Conservation (phyloP, 2,113 vertebrate species). For the Podiceps cristatus region DNA sequence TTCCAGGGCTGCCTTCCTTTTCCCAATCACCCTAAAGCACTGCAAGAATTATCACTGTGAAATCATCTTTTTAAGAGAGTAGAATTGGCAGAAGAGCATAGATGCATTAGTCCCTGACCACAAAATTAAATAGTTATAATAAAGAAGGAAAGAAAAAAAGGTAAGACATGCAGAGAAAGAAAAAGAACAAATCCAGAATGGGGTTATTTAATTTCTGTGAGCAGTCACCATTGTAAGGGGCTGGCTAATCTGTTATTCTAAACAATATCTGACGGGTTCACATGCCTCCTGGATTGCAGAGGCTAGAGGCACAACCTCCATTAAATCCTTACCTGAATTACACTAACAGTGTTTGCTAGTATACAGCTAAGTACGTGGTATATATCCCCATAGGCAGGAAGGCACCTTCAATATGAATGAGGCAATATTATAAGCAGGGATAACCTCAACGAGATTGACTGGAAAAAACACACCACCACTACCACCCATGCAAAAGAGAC, state of each 20-base stretch:
- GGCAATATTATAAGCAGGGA: background rate
- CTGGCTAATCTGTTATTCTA: background rate
- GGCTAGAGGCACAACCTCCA: background rate
- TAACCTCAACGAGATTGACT: accelerated
- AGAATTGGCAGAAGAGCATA: background rate
- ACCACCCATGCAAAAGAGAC: background rate
- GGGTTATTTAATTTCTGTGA: background rate
- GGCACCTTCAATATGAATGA: background rate
- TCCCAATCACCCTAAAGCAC: background rate
- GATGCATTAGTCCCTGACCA: background rate
- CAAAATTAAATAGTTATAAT: background rate
- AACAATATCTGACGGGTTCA: background rate
- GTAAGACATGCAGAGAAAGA: background rate
- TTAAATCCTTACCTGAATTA: background rate
- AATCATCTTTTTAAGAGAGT: background rate
- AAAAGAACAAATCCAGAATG: background rate
- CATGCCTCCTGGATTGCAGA: background rate
- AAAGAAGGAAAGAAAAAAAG: background rate
- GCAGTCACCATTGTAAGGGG: background rate
- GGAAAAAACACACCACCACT: background rate
- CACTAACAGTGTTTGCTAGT: background rate
- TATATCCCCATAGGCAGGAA: background rate
- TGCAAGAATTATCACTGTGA: background rate
- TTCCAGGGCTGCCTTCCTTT: background rate
- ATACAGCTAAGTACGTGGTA: background rate